These are phyloP conservation scores for Ectobius pallidus DNA, from an alignment of 2,888 invertebrate species.

Conservation along the genomic window DNA sequence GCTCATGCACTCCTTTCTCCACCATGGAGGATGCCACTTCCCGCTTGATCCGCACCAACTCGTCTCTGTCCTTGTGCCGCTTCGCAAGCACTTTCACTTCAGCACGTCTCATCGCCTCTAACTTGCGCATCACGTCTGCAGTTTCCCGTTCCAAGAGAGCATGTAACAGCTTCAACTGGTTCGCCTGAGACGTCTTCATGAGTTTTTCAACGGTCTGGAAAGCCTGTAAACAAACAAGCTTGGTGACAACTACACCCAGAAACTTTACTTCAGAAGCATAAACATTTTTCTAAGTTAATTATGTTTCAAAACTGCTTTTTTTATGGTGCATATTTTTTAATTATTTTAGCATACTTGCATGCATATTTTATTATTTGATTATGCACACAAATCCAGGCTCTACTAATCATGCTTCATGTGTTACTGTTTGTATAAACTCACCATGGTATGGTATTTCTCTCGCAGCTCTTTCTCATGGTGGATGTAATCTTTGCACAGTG, in stretches of 20 bases:
- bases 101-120: constrained; percentile 82
- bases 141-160: constrained; percentile 72
- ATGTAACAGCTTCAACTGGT: constrained; percentile 77
- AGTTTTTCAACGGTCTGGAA: constrained; percentile 80
- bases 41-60: constrained; percentile 81
- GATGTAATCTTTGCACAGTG: constrained; percentile 70
- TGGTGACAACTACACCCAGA: too few relatives aligned
- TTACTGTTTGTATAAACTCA: too few relatives aligned
- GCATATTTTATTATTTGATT: too few relatives aligned
- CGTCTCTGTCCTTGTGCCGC: constrained; percentile 88
- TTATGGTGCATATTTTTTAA: too few relatives aligned
- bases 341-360: too few relatives aligned
- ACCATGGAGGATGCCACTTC: constrained; percentile 84
- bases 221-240: constrained; percentile 57
- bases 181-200: constrained; percentile 76
- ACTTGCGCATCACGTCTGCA: constrained; percentile 75
- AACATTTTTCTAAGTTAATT: too few relatives aligned
- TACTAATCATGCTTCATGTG: too few relatives aligned
- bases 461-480: constrained; percentile 76
- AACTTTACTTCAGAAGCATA: too few relatives aligned
- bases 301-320: too few relatives aligned
- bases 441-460: constrained; percentile 81
- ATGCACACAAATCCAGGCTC: too few relatives aligned
- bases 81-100: constrained; percentile 64
- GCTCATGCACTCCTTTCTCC: constrained; percentile 87